phyloP scores from a whole-genome alignment of 2,888 invertebrate genomes.

The Lacanobia wlatinum region DNA sequence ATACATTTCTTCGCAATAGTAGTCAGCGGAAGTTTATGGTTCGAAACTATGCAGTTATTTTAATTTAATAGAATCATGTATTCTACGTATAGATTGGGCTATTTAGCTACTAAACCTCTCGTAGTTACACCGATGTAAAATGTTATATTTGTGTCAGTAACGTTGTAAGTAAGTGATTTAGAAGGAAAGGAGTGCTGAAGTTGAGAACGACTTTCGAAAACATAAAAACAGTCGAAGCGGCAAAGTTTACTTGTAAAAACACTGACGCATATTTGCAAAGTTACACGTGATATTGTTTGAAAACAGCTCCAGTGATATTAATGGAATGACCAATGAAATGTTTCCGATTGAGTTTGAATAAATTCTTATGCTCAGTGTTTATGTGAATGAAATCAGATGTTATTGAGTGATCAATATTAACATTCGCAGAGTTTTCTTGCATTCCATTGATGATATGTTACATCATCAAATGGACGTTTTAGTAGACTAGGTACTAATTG shows the following conservation, averaged over 20 bases:
- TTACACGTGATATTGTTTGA: constrained; percentile 23
- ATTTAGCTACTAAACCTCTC: no score
- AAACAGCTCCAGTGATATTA: constrained; percentile 26
- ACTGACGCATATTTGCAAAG: constrained; percentile 31
- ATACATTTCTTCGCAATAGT: not conserved
- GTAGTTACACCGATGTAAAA: not conserved
- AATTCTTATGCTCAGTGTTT: constrained; percentile 41
- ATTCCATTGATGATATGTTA: constrained; percentile 13
- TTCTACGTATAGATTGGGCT: no score
- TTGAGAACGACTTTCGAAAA: not conserved
- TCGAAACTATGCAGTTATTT: not conserved
- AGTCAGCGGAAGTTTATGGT: not conserved
- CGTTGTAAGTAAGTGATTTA: not conserved
- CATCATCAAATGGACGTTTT: not conserved
- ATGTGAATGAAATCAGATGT: constrained; percentile 27
- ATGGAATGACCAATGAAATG: constrained; percentile 24
- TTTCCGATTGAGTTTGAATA: constrained; percentile 26
- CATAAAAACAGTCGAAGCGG: not conserved
- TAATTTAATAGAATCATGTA: no score
- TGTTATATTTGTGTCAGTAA: not conserved
- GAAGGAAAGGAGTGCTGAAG: not conserved
- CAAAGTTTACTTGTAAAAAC: not conserved
- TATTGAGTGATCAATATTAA: constrained; percentile 32
- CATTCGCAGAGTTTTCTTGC: constrained; percentile 4
- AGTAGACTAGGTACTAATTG: not conserved